These are phyloP conservation scores for Agrochola litura DNA, from an alignment of 2,888 invertebrate species.

Conservation along the genomic window DNA sequence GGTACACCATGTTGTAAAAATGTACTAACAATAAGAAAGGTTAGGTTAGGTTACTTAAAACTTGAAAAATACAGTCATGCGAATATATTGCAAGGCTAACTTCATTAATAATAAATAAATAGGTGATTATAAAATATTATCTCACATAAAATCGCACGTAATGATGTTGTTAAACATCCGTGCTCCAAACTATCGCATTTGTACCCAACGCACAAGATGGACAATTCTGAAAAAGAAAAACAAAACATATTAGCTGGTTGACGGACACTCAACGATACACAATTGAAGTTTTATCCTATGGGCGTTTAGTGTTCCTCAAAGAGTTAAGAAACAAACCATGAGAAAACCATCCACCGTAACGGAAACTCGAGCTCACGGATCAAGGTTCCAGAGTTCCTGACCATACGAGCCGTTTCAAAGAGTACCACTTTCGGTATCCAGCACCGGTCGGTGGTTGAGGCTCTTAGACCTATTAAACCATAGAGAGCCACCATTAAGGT, in stretches of 20 bases:
- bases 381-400: neutral
- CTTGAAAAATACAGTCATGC: neutral
- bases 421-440: neutral
- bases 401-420: neutral
- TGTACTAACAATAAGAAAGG: neutral
- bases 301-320: too few relatives aligned
- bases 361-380: neutral
- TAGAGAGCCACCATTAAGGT: neutral
- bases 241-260: neutral
- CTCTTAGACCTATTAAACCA: neutral
- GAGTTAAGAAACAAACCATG: too few relatives aligned
- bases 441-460: neutral
- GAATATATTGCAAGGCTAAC: neutral
- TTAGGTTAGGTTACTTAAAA: neutral
- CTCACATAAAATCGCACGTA: constrained; percentile 79
- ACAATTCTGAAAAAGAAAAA: constrained; percentile 85
- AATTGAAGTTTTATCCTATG: too few relatives aligned
- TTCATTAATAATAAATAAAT: neutral
- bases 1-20: constrained; percentile 1
- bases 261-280: too few relatives aligned
- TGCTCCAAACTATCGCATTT: constrained; percentile 90
- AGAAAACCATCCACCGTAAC: neutral
- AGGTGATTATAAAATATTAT: constrained; percentile 26
- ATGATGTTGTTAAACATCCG: constrained; percentile 83
- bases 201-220: constrained; percentile 90